These are phyloP conservation scores for Penaeus chinensis DNA, from an alignment of 1,140 invertebrate genomes.

Conservation along the genomic window DNA sequence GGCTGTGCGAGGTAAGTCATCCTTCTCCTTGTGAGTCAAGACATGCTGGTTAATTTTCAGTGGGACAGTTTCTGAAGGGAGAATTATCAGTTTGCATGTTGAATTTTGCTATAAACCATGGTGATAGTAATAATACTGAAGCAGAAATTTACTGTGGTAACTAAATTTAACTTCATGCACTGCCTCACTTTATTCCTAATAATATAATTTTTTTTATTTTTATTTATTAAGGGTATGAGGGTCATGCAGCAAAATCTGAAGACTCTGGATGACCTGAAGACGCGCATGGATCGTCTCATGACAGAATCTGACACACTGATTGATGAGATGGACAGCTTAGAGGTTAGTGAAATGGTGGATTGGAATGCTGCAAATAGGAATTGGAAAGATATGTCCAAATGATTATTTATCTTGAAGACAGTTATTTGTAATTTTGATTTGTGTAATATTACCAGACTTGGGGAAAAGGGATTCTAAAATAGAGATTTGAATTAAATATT, in stretches of 20 bases:
- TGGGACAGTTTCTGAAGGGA: too few species aligned
- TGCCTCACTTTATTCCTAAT: not conserved
- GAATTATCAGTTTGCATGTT: too few species aligned
- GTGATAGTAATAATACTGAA: too few species aligned
- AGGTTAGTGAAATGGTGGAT: not conserved
- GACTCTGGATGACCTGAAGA: conserved; percentile 42
- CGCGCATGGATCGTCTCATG: conserved; percentile 42
- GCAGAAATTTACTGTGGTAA: too few species aligned
- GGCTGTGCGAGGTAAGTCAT: conserved; percentile 47
- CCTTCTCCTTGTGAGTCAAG: not conserved
- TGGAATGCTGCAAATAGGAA: not conserved
- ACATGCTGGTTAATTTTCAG: not conserved
- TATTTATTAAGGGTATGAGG: conserved; percentile 32
- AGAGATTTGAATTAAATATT: too few species aligned
- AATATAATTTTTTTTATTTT: not conserved
- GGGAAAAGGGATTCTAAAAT: too few species aligned
- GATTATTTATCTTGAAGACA: too few species aligned
- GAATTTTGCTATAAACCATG: too few species aligned
- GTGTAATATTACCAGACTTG: too few species aligned
- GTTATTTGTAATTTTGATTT: too few species aligned
- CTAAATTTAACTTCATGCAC: not conserved
- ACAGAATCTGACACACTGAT: conserved; percentile 26
- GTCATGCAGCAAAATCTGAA: conserved; percentile 47
- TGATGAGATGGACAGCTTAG: conserved; percentile 35
- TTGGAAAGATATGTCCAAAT: too few species aligned